Base-by-base conservation (phyloP, 1,140 invertebrate species). In the Mycetomoellerius zeteki region DNA sequence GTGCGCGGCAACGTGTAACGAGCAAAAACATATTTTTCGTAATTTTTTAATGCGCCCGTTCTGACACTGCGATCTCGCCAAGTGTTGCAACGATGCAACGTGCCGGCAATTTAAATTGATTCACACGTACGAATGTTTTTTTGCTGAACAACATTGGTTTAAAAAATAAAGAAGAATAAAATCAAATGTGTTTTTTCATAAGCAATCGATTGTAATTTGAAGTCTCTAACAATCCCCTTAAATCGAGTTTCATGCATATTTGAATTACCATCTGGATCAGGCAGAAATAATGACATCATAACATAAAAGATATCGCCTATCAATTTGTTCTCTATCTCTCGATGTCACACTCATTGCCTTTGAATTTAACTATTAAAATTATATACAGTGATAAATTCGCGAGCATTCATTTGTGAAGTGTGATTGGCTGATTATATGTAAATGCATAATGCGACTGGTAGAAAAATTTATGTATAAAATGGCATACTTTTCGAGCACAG, bases 1-100 rank as follows among this genome's bases (percentile, higher is more conserved):
- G 54, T 82, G 24, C 54, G 19, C 24, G 80, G 69, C 24, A 84
- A 73, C 27, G 21, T 84, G 37, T 84, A 84, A 84, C 80, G 80
- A 84, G 80, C 69, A 84, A 84, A 75, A 84, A 84, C 43, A 84
- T 50, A 84, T 73, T 73, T 84, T 84, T 84, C 43, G 80, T 84
- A 84, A 84, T 84, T 84, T 84, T 84, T 84, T 84, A 84, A 84
- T 84, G 69, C 69, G 67, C 54, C 33, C 54, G 47, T 71, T 75
- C 54, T 73, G 69, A 60, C 37, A 75, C 71, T 50, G 69, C 80
- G 69, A 84, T 73, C 69, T 73, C 69, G 43, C 52, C 80, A 84
- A 84, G 80, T 84, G 65, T 81, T 81, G 33, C 78, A 54, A 30
- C 65, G 65, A 71, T 81, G n/a, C 24, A 73, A 84, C 56, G 69